phyloP scores from a whole-genome alignment of 2,888 invertebrate species.

The Cylindroiulus punctatus region DNA sequence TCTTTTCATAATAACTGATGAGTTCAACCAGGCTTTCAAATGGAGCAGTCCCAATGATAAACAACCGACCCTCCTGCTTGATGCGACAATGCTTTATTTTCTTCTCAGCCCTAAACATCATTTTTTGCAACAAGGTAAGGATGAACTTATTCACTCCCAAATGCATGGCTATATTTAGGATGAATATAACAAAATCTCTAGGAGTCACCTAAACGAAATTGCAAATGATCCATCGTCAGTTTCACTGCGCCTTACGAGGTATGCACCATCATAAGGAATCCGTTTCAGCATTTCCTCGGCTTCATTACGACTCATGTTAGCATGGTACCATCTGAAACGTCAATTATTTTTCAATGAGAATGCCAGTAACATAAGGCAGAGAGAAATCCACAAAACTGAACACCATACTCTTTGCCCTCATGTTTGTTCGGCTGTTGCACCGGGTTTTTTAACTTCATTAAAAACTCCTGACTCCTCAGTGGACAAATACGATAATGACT shows the following conservation, averaged over 20 bases:
- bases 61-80: constrained; percentile 89
- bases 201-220: constrained; percentile 83
- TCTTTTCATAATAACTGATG: constrained; percentile 88
- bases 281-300: constrained; percentile 90
- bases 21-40: constrained; percentile 97
- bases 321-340: constrained; percentile 80
- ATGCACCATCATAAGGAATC: constrained; percentile 90
- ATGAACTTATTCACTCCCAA: not conserved
- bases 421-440: constrained; percentile 96
- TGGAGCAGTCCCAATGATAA: constrained; percentile 87
- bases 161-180: too few relatives aligned
- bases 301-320: constrained; percentile 79
- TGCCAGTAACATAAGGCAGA: not conserved
- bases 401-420: constrained; percentile 78
- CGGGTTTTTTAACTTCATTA: constrained; percentile 86
- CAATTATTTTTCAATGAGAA: not conserved
- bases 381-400: not conserved
- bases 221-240: constrained; percentile 87
- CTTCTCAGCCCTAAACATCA: constrained; percentile 78
- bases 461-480: constrained; percentile 87
- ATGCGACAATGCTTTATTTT: constrained; percentile 98
- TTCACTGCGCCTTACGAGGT: constrained; percentile 90
- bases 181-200: constrained; percentile 38
- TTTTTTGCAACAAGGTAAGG: constrained; percentile 60
- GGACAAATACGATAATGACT: constrained; percentile 89